Evolutionary conservation across 2,797 vertebrate genomes (phyloP).

Genomic region (Phrynocephalus guinanensis): DNA sequence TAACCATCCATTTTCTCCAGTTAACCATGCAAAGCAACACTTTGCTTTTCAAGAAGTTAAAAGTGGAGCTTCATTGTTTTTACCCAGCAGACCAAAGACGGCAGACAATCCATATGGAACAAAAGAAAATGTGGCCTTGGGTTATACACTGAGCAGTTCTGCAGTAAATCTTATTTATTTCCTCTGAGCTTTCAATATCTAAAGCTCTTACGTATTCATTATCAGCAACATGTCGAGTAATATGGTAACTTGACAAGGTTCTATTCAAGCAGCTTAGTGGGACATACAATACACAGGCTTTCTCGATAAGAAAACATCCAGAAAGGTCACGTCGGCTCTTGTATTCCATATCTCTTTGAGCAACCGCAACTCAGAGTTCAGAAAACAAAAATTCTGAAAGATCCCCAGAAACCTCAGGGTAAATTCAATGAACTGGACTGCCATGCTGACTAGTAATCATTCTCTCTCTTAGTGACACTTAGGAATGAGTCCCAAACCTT

Average conservation of each 20-base stretch:
- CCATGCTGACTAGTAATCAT: background rate
- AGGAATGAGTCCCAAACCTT: background rate
- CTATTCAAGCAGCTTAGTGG: slow-evolving; percentile 72
- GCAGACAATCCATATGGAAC: slow-evolving; percentile 48
- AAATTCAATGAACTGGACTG: slow-evolving; percentile 9
- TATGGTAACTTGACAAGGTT: slow-evolving; percentile 73
- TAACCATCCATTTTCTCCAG: slow-evolving; percentile 64
- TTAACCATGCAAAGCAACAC: slow-evolving; percentile 56
- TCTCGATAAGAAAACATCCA: slow-evolving; percentile 73
- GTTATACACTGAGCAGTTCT: slow-evolving; percentile 66
- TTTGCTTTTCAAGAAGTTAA: slow-evolving; percentile 64
- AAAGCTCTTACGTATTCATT: slow-evolving; percentile 75
- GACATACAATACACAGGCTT: slow-evolving; percentile 69
- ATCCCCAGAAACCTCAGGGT: slow-evolving; percentile 18
- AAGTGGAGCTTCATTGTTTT: slow-evolving; percentile 60
- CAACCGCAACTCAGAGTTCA: slow-evolving; percentile 41
- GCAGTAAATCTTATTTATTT: slow-evolving; percentile 75
- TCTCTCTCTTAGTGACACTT: background rate
- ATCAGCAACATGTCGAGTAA: slow-evolving; percentile 72
- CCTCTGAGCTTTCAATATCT: slow-evolving; percentile 67
- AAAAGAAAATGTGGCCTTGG: slow-evolving; percentile 52
- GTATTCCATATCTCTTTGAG: slow-evolving; percentile 65
- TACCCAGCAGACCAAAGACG: slow-evolving; percentile 63
- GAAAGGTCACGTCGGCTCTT: slow-evolving; percentile 72
- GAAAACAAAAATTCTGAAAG: slow-evolving; percentile 62